These are phyloP conservation scores for Epistrophella euchroma DNA, from an alignment of 2,888 invertebrate genomes.

Conservation along the genomic window DNA sequence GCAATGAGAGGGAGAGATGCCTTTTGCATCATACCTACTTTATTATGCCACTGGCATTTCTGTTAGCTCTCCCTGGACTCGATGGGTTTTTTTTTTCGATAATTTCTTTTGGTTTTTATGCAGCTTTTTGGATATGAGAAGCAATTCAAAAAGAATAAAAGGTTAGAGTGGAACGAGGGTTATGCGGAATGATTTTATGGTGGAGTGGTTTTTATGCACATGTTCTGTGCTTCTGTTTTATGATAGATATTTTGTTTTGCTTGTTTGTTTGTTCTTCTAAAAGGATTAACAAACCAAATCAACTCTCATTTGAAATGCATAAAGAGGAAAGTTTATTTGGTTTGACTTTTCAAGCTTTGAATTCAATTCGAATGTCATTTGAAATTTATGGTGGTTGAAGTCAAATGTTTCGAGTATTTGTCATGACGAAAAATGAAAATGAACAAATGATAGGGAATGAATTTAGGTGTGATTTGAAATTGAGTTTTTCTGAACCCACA, in stretches of 20 bases:
- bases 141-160: conserved; percentile 41
- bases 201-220: conserved; percentile 62
- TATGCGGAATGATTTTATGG: conserved; percentile 49
- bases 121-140: conserved; percentile 49
- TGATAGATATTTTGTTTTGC: conserved; percentile 2
- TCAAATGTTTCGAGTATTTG: conserved; percentile 15
- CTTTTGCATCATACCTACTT: conserved; percentile 61
- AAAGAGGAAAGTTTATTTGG: conserved; percentile 51
- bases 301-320: conserved; percentile 5
- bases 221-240: conserved; percentile 39
- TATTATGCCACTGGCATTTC: conserved; percentile 55
- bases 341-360: conserved; percentile 38
- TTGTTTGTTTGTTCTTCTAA: neutral
- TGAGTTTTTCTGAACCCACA: no score
- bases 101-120: conserved; percentile 55
- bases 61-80: conserved; percentile 35
- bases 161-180: conserved; percentile 5
- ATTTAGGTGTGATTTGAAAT: neutral
- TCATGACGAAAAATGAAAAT: neutral
- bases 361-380: conserved; percentile 48
- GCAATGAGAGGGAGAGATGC: conserved; percentile 1
- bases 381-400: conserved; percentile 18
- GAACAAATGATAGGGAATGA: neutral
- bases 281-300: conserved; percentile 11
- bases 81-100: conserved; percentile 35